phyloP scores from a whole-genome alignment of 2,113 vertebrate species.

The Anhinga rufa region DNA sequence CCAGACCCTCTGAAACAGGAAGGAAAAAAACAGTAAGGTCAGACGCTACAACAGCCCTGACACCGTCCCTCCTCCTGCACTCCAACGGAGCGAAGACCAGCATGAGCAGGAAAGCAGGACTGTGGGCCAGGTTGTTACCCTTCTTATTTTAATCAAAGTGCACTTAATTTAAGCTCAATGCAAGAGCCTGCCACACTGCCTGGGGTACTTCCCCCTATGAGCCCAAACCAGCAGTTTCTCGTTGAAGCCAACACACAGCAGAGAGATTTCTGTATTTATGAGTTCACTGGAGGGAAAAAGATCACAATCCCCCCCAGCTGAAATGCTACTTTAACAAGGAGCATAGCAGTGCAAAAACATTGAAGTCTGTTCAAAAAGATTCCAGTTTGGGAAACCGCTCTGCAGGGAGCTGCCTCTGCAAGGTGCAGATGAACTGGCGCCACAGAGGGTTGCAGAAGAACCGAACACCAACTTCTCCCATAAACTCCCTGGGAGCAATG shows the following conservation, averaged over 20 bases:
- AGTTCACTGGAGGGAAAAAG: background rate
- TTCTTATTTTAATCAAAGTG: background rate
- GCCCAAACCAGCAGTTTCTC: background rate
- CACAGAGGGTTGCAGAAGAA: accelerated
- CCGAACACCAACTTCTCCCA: background rate
- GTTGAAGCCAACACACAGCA: accelerated
- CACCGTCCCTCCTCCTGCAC: background rate
- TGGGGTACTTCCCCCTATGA: accelerated
- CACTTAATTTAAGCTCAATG: background rate
- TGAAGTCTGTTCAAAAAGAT: background rate
- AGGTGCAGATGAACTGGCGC: accelerated
- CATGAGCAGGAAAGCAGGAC: background rate
- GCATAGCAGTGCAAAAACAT: accelerated
- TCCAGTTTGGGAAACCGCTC: background rate
- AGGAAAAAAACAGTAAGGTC: background rate
- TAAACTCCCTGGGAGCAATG: accelerated
- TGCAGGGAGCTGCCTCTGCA: background rate
- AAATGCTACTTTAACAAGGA: background rate
- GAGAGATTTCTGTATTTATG: background rate
- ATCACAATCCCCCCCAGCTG: background rate
- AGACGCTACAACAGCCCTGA: background rate
- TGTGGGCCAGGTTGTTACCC: background rate
- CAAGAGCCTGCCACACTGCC: background rate
- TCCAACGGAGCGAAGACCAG: background rate
- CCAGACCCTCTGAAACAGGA: slow-evolving; percentile 88